These are phyloP conservation scores for Anoura caudifer DNA, from an alignment of 2,113 vertebrate species.

Conservation along the genomic window DNA sequence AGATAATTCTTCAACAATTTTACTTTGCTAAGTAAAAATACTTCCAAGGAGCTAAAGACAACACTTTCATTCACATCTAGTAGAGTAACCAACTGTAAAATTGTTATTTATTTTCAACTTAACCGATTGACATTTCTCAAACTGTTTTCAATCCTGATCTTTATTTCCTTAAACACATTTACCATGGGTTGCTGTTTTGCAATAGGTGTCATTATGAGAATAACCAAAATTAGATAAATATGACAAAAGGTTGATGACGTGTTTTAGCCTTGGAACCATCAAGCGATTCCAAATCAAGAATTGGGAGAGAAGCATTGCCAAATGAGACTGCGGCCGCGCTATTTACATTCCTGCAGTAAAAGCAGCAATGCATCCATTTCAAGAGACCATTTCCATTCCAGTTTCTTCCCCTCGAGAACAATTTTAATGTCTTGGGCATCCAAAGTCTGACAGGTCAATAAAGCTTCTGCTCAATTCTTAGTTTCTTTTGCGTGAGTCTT, in stretches of 20 bases:
- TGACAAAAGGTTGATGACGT: constrained; percentile 77
- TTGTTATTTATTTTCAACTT: constrained; percentile 54
- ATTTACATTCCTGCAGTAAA: constrained; percentile 74
- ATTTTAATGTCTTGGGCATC: constrained; percentile 97
- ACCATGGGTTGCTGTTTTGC: constrained; percentile 69
- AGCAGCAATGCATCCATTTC: constrained; percentile 52
- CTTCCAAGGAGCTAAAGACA: constrained; percentile 27
- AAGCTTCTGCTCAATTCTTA: constrained; percentile 93
- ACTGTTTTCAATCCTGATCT: constrained; percentile 77
- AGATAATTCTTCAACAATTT: constrained; percentile 13
- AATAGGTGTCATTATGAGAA: constrained; percentile 70
- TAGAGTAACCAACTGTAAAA: constrained; percentile 13
- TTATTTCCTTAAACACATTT: constrained; percentile 67
- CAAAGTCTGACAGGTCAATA: constrained; percentile 94
- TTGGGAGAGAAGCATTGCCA: constrained; percentile 66
- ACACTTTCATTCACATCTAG: constrained; percentile 40
- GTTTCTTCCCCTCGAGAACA: constrained; percentile 94
- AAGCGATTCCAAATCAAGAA: constrained; percentile 69
- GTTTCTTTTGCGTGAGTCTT: constrained; percentile 95
- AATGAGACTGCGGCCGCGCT: constrained; percentile 76
- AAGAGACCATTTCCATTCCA: constrained; percentile 87
- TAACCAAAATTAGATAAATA: constrained; percentile 70
- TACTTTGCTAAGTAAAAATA: neutral
- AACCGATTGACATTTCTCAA: constrained; percentile 67
- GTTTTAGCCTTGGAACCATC: constrained; percentile 63